Evolutionary conservation across 2,797 vertebrate species (phyloP), one percentile per base, ranked within the genome.

Genomic region (Buphagus erythrorhynchus): DNA sequence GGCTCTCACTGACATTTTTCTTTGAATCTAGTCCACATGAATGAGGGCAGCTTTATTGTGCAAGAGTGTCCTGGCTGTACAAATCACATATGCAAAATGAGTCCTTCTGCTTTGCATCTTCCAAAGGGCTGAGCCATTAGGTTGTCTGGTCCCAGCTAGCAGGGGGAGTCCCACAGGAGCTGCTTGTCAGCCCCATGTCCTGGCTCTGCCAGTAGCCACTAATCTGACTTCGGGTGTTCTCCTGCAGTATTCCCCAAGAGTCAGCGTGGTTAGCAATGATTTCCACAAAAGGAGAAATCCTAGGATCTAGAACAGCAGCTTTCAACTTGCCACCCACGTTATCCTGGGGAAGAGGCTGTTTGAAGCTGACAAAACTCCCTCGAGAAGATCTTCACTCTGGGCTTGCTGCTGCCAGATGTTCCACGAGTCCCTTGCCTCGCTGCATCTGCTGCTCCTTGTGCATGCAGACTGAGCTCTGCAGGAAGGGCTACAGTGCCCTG

Each of bases 131-230:
- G 75, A 87, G 88, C 71, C 85, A 54, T 54, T 65, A 77, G 52
- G 19, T 71, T 87, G 45, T 88, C 66, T 83, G 33, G 13, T 86
- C 55, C 48, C 79, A 43, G 2, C 82, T 80, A 16, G 54, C 82
- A 66, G 12, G 29, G 13, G 54, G 51, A 86, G 55, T 83, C 78
- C 75, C 54, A 9, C 31, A 17, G 72, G 86, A 94, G 73, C 68
- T 72, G 52, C 68, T 85, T 0, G 0, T 59, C 0, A 0, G 43
- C 57, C 40, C 2, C 10, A 20, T 72, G 62, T 89, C 72, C 75
- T 76, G 2, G 5, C 78, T 85, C 61, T 93, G 65, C 78, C 68
- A 16, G 55, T 35, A 58, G 67, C 17, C 6, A 36, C 84, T 61
- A 21, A 42, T 58, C 33, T 87, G 49, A 48, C 61, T 90, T 58